These are phyloP conservation scores for Atractosteus spatula DNA, from an alignment of 2,113 vertebrate genomes.

Conservation along the genomic window DNA sequence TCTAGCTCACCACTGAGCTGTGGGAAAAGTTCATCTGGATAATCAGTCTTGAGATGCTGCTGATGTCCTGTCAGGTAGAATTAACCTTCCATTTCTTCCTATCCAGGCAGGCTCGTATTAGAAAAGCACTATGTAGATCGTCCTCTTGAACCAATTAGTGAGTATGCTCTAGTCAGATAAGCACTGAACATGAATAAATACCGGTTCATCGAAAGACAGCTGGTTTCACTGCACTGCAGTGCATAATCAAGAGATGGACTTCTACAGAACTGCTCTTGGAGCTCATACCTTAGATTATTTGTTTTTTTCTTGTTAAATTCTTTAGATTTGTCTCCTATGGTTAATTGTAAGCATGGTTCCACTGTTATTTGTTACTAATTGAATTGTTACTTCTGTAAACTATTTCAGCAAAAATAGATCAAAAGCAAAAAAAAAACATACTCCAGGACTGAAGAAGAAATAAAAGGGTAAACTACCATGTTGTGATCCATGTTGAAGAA, in stretches of 20 bases:
- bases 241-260: slow-evolving; percentile 53
- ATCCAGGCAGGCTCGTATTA: slow-evolving; percentile 63
- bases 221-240: slow-evolving; percentile 56
- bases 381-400: no score
- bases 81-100: slow-evolving; percentile 70
- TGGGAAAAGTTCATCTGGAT: slow-evolving; percentile 81
- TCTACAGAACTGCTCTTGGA: neutral
- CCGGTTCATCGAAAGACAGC: slow-evolving; percentile 55
- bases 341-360: no score
- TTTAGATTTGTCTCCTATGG: no score
- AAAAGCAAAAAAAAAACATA: no score
- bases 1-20: slow-evolving; percentile 75
- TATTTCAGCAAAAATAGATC: no score
- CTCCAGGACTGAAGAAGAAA: no score
- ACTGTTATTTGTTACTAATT: no score
- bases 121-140: slow-evolving; percentile 71
- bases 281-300: no score
- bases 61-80: slow-evolving; percentile 81
- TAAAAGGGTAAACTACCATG: no score
- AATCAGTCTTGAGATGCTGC: slow-evolving; percentile 77
- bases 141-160: slow-evolving; percentile 74
- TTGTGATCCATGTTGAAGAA: no score
- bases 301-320: no score
- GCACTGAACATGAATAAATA: slow-evolving; percentile 63
- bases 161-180: slow-evolving; percentile 63